phyloP scores from a whole-genome alignment of 2,888 invertebrate species.

The Scaptodrosophila latifasciaeformis region DNA sequence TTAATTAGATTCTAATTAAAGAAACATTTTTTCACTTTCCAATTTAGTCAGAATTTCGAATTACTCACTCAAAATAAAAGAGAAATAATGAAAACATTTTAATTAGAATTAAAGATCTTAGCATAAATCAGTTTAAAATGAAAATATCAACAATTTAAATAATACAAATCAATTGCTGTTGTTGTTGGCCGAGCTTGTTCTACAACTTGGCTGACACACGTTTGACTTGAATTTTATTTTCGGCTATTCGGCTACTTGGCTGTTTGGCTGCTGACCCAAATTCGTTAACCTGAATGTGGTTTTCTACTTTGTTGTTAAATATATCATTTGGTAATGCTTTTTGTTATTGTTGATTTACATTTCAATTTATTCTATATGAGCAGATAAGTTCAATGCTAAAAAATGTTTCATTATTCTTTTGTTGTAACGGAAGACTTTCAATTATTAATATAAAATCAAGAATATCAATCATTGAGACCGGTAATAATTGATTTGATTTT shows the following conservation, averaged over 20 bases:
- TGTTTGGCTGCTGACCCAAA: conserved; percentile 51
- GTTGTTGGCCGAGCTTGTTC: conserved; percentile 8
- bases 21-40: background rate
- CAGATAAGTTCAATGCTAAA: conserved; percentile 16
- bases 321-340: conserved; percentile 13
- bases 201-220: conserved; percentile 38
- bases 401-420: conserved; percentile 23
- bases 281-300: conserved; percentile 53
- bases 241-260: conserved; percentile 16
- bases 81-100: background rate
- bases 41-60: background rate
- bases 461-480: too few species aligned
- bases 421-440: background rate
- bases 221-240: conserved; percentile 36
- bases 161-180: conserved; percentile 23
- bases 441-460: too few species aligned
- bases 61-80: too few species aligned
- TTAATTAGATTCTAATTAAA: too few species aligned
- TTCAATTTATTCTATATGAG: conserved; percentile 26
- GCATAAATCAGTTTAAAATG: conserved; percentile 52
- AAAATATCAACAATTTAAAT: conserved; percentile 29
- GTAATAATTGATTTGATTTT: conserved; percentile 22
- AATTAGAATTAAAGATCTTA: conserved; percentile 27
- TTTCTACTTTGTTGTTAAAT: conserved; percentile 42
- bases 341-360: conserved; percentile 33